Evolutionary conservation across 2,888 invertebrate species (phyloP).

Genomic region (Ctena decussata): DNA sequence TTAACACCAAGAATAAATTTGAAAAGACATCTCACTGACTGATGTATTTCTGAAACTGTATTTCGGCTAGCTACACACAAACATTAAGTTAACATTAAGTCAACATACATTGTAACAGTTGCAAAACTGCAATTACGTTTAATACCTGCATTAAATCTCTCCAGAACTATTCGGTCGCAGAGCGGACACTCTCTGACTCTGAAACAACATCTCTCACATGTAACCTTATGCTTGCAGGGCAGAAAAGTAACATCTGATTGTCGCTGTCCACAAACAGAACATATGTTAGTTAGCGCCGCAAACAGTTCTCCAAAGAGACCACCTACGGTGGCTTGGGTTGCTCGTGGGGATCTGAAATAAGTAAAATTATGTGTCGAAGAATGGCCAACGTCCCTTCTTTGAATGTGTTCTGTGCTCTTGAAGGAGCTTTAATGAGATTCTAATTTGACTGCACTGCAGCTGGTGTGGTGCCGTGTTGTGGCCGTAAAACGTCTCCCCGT

Average conservation of each 20-base stretch:
- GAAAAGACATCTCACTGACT: background rate
- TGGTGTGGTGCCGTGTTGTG: too few species aligned
- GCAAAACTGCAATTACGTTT: background rate
- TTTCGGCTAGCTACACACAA: background rate
- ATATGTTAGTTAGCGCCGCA: background rate
- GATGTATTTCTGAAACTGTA: background rate
- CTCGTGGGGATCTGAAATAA: background rate
- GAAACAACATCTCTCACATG: slow-evolving; percentile 10
- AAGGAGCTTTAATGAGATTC: too few species aligned
- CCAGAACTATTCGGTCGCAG: background rate
- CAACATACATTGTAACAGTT: too few species aligned
- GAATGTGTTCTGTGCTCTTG: too few species aligned
- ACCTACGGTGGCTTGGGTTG: background rate
- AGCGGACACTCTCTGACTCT: background rate
- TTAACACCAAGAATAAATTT: background rate
- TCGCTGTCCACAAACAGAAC: background rate
- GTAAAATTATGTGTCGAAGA: too few species aligned
- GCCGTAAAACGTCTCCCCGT: too few species aligned
- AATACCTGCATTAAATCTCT: background rate
- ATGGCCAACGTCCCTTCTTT: too few species aligned
- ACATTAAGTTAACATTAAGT: background rate
- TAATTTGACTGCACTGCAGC: too few species aligned
- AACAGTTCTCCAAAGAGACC: background rate
- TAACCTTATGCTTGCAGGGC: slow-evolving; percentile 46
- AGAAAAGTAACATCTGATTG: slow-evolving; percentile 27